Evolutionary conservation across 2,113 vertebrate species (phyloP).

Genomic region (Polypterus senegalus): DNA sequence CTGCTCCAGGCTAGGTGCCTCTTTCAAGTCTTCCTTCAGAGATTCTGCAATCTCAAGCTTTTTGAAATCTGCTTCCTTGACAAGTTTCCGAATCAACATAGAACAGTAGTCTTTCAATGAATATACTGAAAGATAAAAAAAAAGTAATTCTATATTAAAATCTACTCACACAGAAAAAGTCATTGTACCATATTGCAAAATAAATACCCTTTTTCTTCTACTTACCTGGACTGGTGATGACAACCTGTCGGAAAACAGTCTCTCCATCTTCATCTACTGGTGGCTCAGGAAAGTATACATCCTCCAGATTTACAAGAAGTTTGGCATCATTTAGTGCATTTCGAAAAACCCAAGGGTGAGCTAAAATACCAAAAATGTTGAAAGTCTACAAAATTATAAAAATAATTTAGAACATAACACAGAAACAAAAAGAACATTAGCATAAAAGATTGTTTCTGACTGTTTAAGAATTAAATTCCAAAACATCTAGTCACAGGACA

Average conservation of each 20-base stretch:
- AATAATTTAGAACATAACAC: no score
- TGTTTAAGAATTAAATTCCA: no score
- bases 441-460: no score
- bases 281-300: conserved; percentile 18
- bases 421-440: no score
- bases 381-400: no score
- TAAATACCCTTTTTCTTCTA: no score
- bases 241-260: background rate
- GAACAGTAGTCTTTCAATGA: conserved; percentile 18
- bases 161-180: no score
- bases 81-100: conserved; percentile 12
- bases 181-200: no score
- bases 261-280: background rate
- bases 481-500: no score
- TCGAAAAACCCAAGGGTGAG: conserved; percentile 22
- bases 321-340: conserved; percentile 13
- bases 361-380: background rate
- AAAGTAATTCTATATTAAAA: background rate
- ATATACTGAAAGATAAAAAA: conserved; percentile 15
- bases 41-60: conserved; percentile 18
- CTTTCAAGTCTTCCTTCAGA: conserved; percentile 10
- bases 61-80: conserved; percentile 13
- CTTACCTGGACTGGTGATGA: conserved; percentile 19
- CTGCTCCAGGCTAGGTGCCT: background rate
- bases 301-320: conserved; percentile 14